Evolutionary conservation across 1,140 invertebrate genomes (phyloP).

Genomic region (Leptonema lineaticorne): DNA sequence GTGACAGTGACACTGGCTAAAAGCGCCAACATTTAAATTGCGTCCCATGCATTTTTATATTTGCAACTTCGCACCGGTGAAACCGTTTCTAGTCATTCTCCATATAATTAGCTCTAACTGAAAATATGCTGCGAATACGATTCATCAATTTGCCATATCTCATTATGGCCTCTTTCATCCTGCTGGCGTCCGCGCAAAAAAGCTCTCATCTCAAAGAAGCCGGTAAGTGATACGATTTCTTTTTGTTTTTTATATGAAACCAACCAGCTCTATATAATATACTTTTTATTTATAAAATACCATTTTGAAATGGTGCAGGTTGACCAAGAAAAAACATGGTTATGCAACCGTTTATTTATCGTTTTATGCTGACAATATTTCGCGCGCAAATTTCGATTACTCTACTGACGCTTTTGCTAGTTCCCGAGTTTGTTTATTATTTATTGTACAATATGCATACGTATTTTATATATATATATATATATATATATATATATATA

Average conservation of each 20-base stretch:
- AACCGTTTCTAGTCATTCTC: neutral
- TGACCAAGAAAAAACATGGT: neutral
- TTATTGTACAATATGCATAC: no score
- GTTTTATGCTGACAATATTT: no score
- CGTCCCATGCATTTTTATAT: neutral
- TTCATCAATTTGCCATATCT: slow-evolving; percentile 26
- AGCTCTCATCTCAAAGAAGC: slow-evolving; percentile 33
- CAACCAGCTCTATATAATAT: neutral
- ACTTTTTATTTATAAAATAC: neutral
- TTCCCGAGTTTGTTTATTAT: no score
- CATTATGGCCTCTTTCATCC: slow-evolving; percentile 32
- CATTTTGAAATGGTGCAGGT: neutral
- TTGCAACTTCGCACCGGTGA: neutral
- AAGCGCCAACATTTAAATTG: neutral
- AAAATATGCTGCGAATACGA: slow-evolving; percentile 25
- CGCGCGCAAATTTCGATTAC: no score
- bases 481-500: neutral
- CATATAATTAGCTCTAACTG: neutral
- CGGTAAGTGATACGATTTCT: neutral
- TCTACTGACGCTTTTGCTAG: no score
- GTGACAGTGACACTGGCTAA: neutral
- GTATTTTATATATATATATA: neutral
- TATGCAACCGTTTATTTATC: neutral
- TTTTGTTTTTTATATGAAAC: neutral
- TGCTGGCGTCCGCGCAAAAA: slow-evolving; percentile 36